Conservation (phyloP, 2,888 invertebrate species). For the Scaptomyza parva region DNA sequence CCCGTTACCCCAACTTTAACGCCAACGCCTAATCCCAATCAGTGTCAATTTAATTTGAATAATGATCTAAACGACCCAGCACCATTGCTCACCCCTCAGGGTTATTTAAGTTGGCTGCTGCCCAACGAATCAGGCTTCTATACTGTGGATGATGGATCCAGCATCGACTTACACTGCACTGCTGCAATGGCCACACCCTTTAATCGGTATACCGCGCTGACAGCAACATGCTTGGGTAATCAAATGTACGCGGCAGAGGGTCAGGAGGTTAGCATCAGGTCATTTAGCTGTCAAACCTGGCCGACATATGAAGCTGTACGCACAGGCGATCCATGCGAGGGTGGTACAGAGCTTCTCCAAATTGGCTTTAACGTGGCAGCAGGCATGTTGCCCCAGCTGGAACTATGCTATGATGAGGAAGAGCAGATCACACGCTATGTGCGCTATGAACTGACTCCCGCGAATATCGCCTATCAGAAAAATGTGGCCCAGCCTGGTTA, state of each 20-base stretch:
- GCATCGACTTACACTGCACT: constrained; percentile 81
- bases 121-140: constrained; percentile 73
- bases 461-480: constrained; percentile 84
- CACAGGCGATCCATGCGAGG: constrained; percentile 73
- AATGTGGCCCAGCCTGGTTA: constrained; percentile 82
- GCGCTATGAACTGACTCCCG: constrained; percentile 82
- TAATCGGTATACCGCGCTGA: constrained; percentile 63
- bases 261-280: constrained; percentile 59
- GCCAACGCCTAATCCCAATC: constrained; percentile 29
- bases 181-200: constrained; percentile 58
- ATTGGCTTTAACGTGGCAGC: constrained; percentile 83
- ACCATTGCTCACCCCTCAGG: constrained; percentile 86
- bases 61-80: constrained; percentile 85
- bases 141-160: constrained; percentile 60
- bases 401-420: constrained; percentile 84
- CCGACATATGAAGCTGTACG: constrained; percentile 76
- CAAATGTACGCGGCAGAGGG: constrained; percentile 73
- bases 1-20: constrained; percentile 20
- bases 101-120: constrained; percentile 73
- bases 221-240: constrained; percentile 75
- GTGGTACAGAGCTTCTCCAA: constrained; percentile 78
- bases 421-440: constrained; percentile 83
- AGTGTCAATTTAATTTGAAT: constrained; percentile 69
- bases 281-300: constrained; percentile 80
- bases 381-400: constrained; percentile 81